phyloP scores from a whole-genome alignment of 1,140 invertebrate species.

The Caenorhabditis latens region DNA sequence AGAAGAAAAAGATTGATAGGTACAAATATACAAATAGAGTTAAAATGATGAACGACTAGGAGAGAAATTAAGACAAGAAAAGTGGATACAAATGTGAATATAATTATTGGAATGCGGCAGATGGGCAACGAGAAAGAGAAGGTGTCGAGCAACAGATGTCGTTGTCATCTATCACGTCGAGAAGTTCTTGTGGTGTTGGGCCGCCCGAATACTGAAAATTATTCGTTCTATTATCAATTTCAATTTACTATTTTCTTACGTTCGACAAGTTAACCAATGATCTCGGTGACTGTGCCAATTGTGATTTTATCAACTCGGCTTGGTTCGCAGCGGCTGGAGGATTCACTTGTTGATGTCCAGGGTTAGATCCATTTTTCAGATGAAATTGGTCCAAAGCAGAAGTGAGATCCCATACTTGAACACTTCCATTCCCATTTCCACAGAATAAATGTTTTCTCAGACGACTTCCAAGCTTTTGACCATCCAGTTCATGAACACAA shows the following conservation, averaged over 20 bases:
- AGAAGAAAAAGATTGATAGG: not conserved
- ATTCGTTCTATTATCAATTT: too few relatives aligned
- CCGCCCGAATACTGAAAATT: conserved; percentile 82
- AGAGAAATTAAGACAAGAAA: too few relatives aligned
- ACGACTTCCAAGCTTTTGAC: conserved; percentile 88
- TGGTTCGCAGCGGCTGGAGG: conserved; percentile 30
- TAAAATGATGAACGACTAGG: too few relatives aligned
- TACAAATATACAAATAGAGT: conserved; percentile 29
- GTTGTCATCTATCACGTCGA: conserved; percentile 91
- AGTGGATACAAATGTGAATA: not conserved
- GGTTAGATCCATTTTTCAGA: conserved; percentile 5
- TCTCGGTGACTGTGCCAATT: conserved; percentile 18
- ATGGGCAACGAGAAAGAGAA: not conserved
- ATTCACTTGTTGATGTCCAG: conserved; percentile 2
- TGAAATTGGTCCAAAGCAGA: conserved; percentile 86
- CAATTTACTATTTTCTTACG: conserved; percentile 4
- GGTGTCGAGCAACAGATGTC: conserved; percentile 80
- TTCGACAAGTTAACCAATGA: not conserved
- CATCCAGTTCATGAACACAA: conserved; percentile 96
- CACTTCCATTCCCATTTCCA: conserved; percentile 91
- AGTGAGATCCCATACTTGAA: conserved; percentile 90
- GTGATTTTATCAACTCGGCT: conserved; percentile 5
- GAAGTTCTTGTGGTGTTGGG: conserved; percentile 89
- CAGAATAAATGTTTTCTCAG: conserved; percentile 92
- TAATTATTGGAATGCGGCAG: not conserved